phyloP scores from a whole-genome alignment of 2,888 invertebrate species.

The Sussaba pulchella region DNA sequence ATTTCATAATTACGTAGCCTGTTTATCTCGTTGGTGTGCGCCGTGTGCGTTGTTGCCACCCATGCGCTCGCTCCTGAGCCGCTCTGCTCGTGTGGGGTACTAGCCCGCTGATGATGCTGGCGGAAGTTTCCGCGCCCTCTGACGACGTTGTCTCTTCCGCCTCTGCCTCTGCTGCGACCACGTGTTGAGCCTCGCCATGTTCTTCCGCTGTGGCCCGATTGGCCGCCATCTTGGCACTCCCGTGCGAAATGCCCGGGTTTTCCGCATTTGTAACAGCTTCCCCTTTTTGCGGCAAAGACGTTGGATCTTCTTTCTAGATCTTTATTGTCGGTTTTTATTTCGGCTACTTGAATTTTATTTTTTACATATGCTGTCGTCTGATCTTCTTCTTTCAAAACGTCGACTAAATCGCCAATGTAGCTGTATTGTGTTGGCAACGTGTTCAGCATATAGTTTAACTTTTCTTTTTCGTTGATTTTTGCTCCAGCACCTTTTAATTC shows the following conservation, averaged over 20 bases:
- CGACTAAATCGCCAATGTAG: not conserved
- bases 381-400: not conserved
- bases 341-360: not conserved
- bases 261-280: not conserved
- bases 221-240: not conserved
- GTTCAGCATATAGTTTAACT: not conserved
- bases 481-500: not conserved
- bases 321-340: not conserved
- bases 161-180: no score
- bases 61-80: not conserved
- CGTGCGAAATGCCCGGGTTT: not conserved
- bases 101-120: no score
- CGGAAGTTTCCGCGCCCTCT: no score
- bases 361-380: not conserved
- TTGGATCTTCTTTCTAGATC: not conserved
- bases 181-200: no score
- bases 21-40: no score
- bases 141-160: no score
- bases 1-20: conserved; percentile 21
- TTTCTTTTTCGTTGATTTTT: not conserved
- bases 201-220: not conserved
- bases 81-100: no score
- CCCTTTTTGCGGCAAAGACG: not conserved
- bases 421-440: not conserved
- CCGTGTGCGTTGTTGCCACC: conserved; percentile 8